These are phyloP conservation scores for Antechinus flavipes DNA, from an alignment of 2,113 vertebrate genomes.

Conservation along the genomic window DNA sequence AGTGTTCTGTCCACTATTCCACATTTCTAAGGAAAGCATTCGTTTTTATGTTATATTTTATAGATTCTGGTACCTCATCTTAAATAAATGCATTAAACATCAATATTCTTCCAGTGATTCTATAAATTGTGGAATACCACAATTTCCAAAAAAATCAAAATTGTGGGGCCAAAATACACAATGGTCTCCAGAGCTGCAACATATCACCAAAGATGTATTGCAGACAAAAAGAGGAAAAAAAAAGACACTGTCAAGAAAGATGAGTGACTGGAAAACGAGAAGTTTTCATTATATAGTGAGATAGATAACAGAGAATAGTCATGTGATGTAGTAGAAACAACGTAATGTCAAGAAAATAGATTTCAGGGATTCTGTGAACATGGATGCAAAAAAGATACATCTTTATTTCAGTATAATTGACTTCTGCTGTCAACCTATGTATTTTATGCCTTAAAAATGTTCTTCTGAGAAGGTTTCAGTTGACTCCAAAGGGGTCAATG, in stretches of 20 bases:
- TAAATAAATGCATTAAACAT: not conserved
- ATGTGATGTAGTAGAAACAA: not conserved
- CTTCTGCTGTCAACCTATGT: not conserved
- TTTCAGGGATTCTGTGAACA: not conserved
- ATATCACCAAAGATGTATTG: not conserved
- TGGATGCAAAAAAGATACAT: not conserved
- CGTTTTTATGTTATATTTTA: not conserved
- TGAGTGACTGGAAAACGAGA: not conserved
- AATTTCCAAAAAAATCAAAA: not conserved
- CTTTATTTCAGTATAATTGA: not conserved
- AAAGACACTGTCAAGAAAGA: not conserved
- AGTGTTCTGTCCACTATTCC: not conserved
- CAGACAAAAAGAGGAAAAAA: not conserved
- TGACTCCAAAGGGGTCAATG: not conserved
- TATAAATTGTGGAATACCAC: not conserved
- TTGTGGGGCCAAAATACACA: not conserved
- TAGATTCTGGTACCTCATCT: not conserved
- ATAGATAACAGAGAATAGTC: not conserved
- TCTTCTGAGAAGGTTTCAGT: not conserved
- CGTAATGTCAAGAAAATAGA: not conserved
- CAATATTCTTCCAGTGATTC: not conserved
- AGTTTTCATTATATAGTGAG: not conserved
- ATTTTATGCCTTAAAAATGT: not conserved
- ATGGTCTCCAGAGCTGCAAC: not conserved
- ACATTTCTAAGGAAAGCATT: not conserved